Evolutionary conservation across 2,888 invertebrate genomes (phyloP), one percentile per base, ranked within the genome.

Genomic region (Meganola albula): DNA sequence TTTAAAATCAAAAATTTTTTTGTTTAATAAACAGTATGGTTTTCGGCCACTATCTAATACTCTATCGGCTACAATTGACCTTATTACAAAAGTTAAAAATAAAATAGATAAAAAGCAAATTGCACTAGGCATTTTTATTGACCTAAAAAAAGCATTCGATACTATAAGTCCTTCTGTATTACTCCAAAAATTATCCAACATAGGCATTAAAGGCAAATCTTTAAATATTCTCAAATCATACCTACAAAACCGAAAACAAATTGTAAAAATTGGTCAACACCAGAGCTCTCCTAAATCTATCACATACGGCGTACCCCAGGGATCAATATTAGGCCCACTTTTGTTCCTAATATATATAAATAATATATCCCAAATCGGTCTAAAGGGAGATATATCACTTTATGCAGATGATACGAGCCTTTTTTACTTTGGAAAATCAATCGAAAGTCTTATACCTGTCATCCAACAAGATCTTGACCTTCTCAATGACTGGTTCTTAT

Each of bases 401-500:
- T 39, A 39, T 22, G 31, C 34, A 4, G 26, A 37, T 10, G 37
- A 32, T 21, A 28, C 28, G 5, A 12, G 22, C n/a, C 22, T 28
- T n/a, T 28, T 28, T 12, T 28, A 28, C 9, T 28, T 28, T 12
- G 21, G 12, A 2, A 2, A 10, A 7, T 9, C 18, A 1, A 31
- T 39, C 10, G 11, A 27, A 12, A 8, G 24, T 6, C 24, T 42
- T 2, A 33, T 28, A 8, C 8, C 22, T 10, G 10, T 28, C 11
- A 40, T 42, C 16, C 45, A 46, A 37, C 14, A 37, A 1, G 45
- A 46, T n/a, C 23, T 46, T 8, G 7, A 46, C 25, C 13, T 30
- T 4, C 28, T 44, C 5, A 23, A 24, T 31, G 12, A 18, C 12
- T 42, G 47, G 47, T 32, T 43, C 7, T 18, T 32, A 21, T 35